These are phyloP conservation scores for Asteroscopus sphinx DNA, from an alignment of 2,888 invertebrate genomes.

Conservation along the genomic window DNA sequence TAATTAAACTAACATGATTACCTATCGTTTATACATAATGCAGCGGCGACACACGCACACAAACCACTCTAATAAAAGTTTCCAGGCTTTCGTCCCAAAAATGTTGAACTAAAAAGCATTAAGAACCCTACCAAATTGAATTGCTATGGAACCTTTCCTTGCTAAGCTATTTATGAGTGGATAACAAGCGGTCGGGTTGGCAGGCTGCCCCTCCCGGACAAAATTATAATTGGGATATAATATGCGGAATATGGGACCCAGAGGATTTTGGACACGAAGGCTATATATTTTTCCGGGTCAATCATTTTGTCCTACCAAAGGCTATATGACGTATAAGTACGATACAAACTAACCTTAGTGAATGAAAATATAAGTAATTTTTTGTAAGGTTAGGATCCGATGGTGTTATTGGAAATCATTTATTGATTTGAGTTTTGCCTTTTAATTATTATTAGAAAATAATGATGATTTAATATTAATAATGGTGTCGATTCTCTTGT, in stretches of 20 bases:
- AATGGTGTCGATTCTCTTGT: no score
- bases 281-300: constrained; percentile 68
- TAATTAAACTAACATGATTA: constrained; percentile 51
- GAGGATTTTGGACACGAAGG: constrained; percentile 63
- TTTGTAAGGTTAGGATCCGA: not conserved
- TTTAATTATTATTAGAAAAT: no score
- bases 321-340: constrained; percentile 31
- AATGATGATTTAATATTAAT: no score
- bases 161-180: constrained; percentile 84
- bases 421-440: no score
- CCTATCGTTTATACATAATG: constrained; percentile 40
- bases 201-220: constrained; percentile 70
- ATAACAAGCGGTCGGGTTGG: constrained; percentile 76
- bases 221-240: constrained; percentile 85
- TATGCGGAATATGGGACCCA: constrained; percentile 79
- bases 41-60: constrained; percentile 41
- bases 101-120: constrained; percentile 80
- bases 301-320: constrained; percentile 62
- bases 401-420: no score
- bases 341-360: constrained; percentile 17
- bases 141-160: constrained; percentile 79
- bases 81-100: constrained; percentile 71
- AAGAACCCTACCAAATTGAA: constrained; percentile 81
- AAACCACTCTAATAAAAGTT: constrained; percentile 69
- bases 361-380: constrained; percentile 11